These are phyloP conservation scores for Fragum fragum DNA, from an alignment of 2,888 invertebrate genomes.

Conservation along the genomic window DNA sequence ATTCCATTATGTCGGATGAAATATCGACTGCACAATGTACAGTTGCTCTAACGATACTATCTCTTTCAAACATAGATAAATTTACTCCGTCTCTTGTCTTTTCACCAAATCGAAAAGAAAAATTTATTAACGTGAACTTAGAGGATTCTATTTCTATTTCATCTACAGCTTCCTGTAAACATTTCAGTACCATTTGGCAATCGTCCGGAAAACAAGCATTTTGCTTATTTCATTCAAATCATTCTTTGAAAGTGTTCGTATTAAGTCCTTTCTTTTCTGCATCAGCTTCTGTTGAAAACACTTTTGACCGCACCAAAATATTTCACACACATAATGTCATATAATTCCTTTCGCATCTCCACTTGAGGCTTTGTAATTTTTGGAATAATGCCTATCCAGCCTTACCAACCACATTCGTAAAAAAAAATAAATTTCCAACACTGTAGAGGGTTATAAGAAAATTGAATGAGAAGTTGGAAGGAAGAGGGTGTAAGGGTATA, in stretches of 20 bases:
- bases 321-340: background rate
- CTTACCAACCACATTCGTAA: constrained; percentile 44
- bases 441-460: constrained; percentile 31
- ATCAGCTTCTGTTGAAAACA: constrained; percentile 22
- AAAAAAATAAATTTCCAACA: constrained; percentile 49
- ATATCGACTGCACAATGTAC: constrained; percentile 42
- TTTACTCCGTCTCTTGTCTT: constrained; percentile 34
- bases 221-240: constrained; percentile 44
- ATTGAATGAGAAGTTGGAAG: no score
- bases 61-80: constrained; percentile 24
- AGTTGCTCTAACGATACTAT: constrained; percentile 2
- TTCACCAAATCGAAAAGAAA: constrained; percentile 58
- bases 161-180: constrained; percentile 33
- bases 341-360: constrained; percentile 17
- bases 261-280: constrained; percentile 1
- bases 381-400: constrained; percentile 44
- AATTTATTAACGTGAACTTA: constrained; percentile 28
- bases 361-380: background rate
- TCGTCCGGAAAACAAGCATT: constrained; percentile 52
- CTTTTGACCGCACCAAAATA: constrained; percentile 10
- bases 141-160: background rate
- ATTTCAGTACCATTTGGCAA: constrained; percentile 22
- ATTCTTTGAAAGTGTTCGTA: constrained; percentile 46
- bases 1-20: constrained; percentile 31
- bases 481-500: no score